phyloP scores from a whole-genome alignment of 1,140 invertebrate species.

The Psilanteris sp. region DNA sequence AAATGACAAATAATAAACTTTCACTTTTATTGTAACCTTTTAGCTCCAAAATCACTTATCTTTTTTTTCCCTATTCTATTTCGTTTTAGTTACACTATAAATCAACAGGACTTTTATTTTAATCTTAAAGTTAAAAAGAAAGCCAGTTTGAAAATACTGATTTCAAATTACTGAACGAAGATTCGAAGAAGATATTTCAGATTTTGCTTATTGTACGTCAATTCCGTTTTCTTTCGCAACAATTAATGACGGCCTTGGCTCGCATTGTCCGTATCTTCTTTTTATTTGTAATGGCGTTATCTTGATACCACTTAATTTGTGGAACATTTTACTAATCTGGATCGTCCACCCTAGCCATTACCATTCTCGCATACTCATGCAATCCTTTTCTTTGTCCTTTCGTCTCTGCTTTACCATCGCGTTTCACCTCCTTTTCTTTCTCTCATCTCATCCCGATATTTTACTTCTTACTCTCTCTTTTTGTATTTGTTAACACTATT shows the following conservation, averaged over 20 bases:
- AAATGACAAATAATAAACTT: no score
- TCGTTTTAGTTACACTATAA: no score
- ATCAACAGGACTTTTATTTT: no score
- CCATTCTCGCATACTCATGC: constrained; percentile 45
- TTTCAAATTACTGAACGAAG: no score
- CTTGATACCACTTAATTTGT: constrained; percentile 63
- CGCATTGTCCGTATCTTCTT: constrained; percentile 47
- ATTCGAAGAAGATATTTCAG: no score
- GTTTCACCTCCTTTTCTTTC: constrained; percentile 3
- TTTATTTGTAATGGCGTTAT: constrained; percentile 38
- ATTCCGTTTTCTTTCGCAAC: constrained; percentile 37
- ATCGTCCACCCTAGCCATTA: constrained; percentile 39
- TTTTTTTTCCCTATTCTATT: no score
- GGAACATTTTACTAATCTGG: constrained; percentile 54
- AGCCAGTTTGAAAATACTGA: no score
- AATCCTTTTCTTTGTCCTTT: constrained; percentile 32
- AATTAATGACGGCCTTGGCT: constrained; percentile 50
- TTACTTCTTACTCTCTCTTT: constrained; percentile 1
- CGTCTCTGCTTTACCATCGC: constrained; percentile 2
- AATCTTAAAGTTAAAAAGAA: no score
- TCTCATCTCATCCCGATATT: not conserved
- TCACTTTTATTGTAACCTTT: no score
- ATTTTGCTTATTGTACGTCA: constrained; percentile 17
- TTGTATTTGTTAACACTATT: constrained; percentile 54
- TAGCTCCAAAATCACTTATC: no score